These are phyloP conservation scores for Castor canadensis DNA, from an alignment of 2,113 vertebrate species.

Conservation along the genomic window DNA sequence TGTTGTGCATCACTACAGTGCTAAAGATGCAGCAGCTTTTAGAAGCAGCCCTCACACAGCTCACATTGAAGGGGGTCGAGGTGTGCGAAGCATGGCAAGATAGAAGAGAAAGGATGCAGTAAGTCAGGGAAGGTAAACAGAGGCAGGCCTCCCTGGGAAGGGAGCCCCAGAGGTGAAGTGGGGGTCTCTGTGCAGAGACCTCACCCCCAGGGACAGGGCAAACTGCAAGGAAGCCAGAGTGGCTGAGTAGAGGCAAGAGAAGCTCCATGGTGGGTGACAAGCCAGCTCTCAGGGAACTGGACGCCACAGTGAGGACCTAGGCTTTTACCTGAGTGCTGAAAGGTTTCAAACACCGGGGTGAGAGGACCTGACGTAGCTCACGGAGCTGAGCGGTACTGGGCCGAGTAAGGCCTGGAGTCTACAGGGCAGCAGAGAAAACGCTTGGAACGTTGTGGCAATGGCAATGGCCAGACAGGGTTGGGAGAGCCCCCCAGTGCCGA, in stretches of 20 bases:
- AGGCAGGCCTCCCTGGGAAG: not conserved
- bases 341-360: too few relatives aligned
- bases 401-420: too few relatives aligned
- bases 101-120: not conserved
- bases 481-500: not conserved
- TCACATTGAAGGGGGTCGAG: not conserved
- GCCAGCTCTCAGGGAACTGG: accelerated
- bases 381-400: accelerated
- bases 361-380: not conserved
- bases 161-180: not conserved
- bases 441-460: not conserved
- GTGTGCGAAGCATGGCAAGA: accelerated
- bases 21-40: not conserved
- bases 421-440: not conserved
- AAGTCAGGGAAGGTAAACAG: too few relatives aligned
- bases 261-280: accelerated
- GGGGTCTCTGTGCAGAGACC: not conserved
- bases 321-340: not conserved
- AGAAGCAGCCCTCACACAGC: not conserved
- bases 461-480: accelerated
- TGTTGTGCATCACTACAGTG: accelerated
- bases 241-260: not conserved
- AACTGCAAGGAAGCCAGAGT: not conserved
- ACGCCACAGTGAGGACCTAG: accelerated
- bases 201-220: not conserved